Evolutionary conservation across 23 tunicate species (phyloP), one percentile per base, ranked within the genome.

Genomic region (Clavelina lepadiformis): DNA sequence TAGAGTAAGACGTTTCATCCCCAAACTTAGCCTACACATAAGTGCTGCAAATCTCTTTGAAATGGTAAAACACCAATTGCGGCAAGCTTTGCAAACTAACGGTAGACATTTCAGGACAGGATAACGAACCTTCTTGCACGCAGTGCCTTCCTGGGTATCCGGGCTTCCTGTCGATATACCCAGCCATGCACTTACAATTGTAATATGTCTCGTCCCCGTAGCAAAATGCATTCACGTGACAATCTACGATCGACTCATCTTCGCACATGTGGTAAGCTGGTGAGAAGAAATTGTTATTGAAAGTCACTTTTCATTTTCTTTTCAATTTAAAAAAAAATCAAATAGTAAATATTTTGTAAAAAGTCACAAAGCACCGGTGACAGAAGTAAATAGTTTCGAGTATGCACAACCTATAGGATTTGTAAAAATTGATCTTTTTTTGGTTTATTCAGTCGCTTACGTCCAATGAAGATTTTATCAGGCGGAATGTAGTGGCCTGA

Each of bases 181-280:
- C 91, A 32, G 63, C 27, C 51, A 46, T 56, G 38, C 91, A 82
- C 35, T 63, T 64, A 50, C 91, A 82, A 15, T 59, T 74, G 24
- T 73, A 36, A 33, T 38, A 21, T 0, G 73, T 74, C 20, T 58
- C 57, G 59, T 74, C 66, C 25, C 91, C 91, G 30, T 64, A 34
- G 56, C 91, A 82, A 24, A 36, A 13, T 22, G 91, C 91, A 0
- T 56, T 74, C 50, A 22, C 56, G 21, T 58, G 59, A 46, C 91
- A 82, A 33, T 82, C 76, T 3, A 29, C 56, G 46, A 37, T 33
- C 0, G 74, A 57, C 1, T 28, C 33, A 75, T 74, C 81, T 8
- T 33, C 22, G 54, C 91, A 82, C 8, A 81, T 81, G 58, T 82
- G 34, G 65, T 32, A 74, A 33, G 28, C 91, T 82, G 63, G 21